phyloP scores from a whole-genome alignment of 2,797 vertebrate genomes.

The Rhodeus uyekii region DNA sequence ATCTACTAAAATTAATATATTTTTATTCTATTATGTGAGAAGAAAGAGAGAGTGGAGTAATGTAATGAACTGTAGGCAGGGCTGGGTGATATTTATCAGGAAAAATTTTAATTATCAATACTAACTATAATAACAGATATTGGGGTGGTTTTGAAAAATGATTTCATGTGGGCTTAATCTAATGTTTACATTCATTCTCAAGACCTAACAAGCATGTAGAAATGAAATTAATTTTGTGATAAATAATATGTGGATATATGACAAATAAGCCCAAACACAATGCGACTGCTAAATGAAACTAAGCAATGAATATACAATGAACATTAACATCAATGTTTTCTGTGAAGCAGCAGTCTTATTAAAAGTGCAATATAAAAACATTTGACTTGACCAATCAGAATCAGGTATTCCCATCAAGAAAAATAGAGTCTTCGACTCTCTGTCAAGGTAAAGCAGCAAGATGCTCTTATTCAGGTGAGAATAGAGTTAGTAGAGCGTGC shows the following conservation, averaged over 20 bases:
- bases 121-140: not conserved
- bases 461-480: slow-evolving; percentile 5
- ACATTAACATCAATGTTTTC: not conserved
- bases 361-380: too few species aligned
- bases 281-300: not conserved
- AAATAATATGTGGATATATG: too few species aligned
- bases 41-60: not conserved
- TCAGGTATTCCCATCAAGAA: not conserved
- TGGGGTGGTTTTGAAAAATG: not conserved
- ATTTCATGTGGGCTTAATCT: not conserved
- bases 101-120: not conserved
- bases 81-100: not conserved
- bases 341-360: not conserved
- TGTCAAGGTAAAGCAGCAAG: not conserved
- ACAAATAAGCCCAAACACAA: too few species aligned
- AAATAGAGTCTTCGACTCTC: not conserved
- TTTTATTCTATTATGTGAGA: not conserved
- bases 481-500: slow-evolving; percentile 3
- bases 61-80: not conserved
- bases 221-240: not conserved
- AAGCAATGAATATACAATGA: not conserved
- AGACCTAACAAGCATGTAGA: not conserved
- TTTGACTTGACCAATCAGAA: not conserved
- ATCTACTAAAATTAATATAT: not conserved
- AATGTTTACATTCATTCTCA: not conserved